Base-by-base conservation (phyloP, 2,888 invertebrate species). In the Ptilodon capucinus region DNA sequence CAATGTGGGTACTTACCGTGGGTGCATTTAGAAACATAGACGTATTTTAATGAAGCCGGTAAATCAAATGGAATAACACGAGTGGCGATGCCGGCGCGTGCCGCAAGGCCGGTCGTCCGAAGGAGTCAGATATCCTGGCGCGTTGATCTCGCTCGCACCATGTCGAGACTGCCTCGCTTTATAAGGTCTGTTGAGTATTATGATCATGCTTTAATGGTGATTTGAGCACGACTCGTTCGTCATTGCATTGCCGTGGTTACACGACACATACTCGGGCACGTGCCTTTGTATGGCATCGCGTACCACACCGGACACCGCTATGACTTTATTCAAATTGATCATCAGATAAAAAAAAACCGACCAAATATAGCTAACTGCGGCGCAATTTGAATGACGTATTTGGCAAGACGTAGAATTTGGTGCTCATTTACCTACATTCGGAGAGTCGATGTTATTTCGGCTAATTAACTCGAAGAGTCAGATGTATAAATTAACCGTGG, bases 41-140 rank as follows among this genome's bases (percentile, higher is more conserved):
- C 67, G 65, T 74, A 73, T 70, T 74, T 69, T 69, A 84, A 84
- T 81, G 74, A 79, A 72, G 67, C 70, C 74, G 68, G 75, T 84
- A 84, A 83, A 86, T 86, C 82, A 80, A 83, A 78, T 76, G 74
- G 64, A 74, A 75, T 74, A 76, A 71, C 74, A 66, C 64, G 59
- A 67, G 70, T 68, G 68, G 54, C 60, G 64, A 49, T 36, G 53
- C 57, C 65, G 87, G 86, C 90, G 88, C 90, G 90, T 91, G 90
- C 90, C 89, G 70, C 90, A 88, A 89, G 90, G 89, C 83, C 89
- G 84, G 78, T 76, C 77, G 74, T 74, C 76, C 79, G 78, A 72
- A 78, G 84, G 76, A 81, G 76, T 79, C 79, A 67, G 79, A 71
- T 80, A 71, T 79, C 78, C 79, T 71, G 55, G 59, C 52, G 51